Base-by-base conservation (phyloP, 2,113 vertebrate species). In the Hemichromis elongatus region DNA sequence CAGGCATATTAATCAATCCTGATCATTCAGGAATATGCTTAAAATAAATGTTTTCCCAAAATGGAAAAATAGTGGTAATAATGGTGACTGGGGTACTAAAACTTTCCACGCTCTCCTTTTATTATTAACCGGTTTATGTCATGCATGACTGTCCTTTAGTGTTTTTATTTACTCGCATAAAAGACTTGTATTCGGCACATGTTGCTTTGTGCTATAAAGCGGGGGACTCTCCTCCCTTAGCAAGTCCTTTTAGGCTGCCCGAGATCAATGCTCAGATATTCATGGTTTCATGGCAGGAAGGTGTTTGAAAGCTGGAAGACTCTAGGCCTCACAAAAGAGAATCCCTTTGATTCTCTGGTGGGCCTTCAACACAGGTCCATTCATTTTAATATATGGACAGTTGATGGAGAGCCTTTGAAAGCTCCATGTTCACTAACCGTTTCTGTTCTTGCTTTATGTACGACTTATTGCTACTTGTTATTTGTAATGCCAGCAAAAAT, bases 251-350 rank as follows among this genome's bases (percentile, higher is more conserved):
- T 94, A 83, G 84, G 61, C 52, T 21, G 73, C 87, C 81, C 21
- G 63, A 93, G 93, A 95, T 95, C 95, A 96, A 94, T 95, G 86
- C 89, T 56, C 53, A 87, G 81, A 92, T 94, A 95, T 95, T 94
- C 93, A 95, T 92, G 87, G 53, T n/a, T 61, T 47, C 33, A 35
- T 79, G 24, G 84, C 83, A 85, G 80, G 68, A 87, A 89, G 82
- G 90, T 91, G 94, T 96, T 95, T 96, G 95, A 96, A 95, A 92
- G 83, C 86, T 56, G 47, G 35, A 61, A 87, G 84, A 90, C 80
- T 77, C 88, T 6, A 54, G 50, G 16, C 33, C 57, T 81, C 47
- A 89, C 90, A 90, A 92, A 94, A 79, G 83, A 86, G 82, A 81
- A 78, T 42, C n/a, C 80, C 94, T 96, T 95, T 95, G 90, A 95